Evolutionary conservation across 2,113 vertebrate genomes (phyloP).

Genomic region (Hystrix brachyura): DNA sequence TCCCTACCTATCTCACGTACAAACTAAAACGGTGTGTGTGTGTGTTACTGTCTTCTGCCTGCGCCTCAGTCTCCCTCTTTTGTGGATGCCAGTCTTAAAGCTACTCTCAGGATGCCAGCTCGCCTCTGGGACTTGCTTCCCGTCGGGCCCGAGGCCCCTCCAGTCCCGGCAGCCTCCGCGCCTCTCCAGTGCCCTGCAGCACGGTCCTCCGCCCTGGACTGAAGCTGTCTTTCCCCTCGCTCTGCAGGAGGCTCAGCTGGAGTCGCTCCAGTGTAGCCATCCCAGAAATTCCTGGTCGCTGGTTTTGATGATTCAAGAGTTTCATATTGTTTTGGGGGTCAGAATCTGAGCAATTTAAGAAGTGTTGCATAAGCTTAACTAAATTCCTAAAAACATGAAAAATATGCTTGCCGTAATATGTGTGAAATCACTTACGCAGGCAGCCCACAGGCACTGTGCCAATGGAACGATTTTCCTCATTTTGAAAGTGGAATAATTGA

Average conservation of each 20-base stretch:
- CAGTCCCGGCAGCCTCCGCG: background rate
- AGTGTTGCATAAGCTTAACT: conserved; percentile 38
- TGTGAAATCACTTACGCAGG: conserved; percentile 61
- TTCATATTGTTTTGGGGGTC: conserved; percentile 19
- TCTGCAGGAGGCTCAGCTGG: background rate
- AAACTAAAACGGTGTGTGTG: background rate
- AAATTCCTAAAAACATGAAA: background rate
- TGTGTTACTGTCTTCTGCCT: background rate
- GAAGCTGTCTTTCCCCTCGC: background rate
- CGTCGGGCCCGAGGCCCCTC: background rate
- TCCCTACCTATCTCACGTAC: background rate
- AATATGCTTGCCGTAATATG: conserved; percentile 17
- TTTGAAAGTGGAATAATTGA: conserved; percentile 69
- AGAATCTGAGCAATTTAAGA: conserved; percentile 56
- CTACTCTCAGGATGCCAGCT: background rate
- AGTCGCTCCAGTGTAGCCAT: background rate
- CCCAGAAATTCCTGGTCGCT: conserved; percentile 21
- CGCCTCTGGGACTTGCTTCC: background rate
- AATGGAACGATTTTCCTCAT: conserved; percentile 74
- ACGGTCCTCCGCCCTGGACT: background rate
- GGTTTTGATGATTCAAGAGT: conserved; percentile 48
- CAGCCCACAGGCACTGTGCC: conserved; percentile 47
- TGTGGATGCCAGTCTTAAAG: background rate
- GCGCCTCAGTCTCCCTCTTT: background rate
- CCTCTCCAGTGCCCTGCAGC: background rate